Evolutionary conservation across 2,888 invertebrate species (phyloP).

Genomic region (Halocaridina rubra): DNA sequence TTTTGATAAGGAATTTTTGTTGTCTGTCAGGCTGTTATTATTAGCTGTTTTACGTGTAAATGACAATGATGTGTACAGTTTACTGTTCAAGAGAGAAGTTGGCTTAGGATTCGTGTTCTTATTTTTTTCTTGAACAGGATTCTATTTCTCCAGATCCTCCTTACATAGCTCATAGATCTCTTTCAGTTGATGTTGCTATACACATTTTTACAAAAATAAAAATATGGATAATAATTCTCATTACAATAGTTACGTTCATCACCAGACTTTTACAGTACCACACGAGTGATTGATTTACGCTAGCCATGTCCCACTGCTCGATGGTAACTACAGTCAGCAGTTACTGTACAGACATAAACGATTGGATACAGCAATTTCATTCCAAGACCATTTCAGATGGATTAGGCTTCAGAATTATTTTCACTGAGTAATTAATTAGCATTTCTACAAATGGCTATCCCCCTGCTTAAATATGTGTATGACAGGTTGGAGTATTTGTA

Average conservation of each 20-base stretch:
- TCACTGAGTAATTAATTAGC: not conserved
- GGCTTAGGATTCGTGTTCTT: constrained; percentile 26
- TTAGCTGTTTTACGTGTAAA: constrained; percentile 38
- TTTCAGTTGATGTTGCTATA: constrained; percentile 21
- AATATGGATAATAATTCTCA: too few relatives aligned
- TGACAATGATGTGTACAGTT: not conserved
- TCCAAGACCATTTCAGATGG: not conserved
- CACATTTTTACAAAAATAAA: not conserved
- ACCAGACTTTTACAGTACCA: not conserved
- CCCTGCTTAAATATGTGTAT: constrained; percentile 33
- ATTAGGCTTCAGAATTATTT: not conserved
- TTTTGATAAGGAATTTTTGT: constrained; percentile 28
- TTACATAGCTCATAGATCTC: constrained; percentile 26
- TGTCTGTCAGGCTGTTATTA: constrained; percentile 38
- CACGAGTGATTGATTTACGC: not conserved
- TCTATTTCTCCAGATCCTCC: constrained; percentile 27
- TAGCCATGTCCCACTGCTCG: constrained; percentile 11
- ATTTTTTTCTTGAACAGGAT: constrained; percentile 35
- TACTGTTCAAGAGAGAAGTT: constrained; percentile 39
- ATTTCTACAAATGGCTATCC: not conserved
- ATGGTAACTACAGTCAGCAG: constrained; percentile 3
- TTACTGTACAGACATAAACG: not conserved
- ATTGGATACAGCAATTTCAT: not conserved
- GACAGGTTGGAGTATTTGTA: constrained; percentile 34
- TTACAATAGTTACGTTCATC: too few relatives aligned